A percentile compares a stretch with the other conserved stretches of the same genome.
phyloP scores from a whole-genome alignment of 2,113 vertebrate genomes.

The Hoplias malabaricus region DNA sequence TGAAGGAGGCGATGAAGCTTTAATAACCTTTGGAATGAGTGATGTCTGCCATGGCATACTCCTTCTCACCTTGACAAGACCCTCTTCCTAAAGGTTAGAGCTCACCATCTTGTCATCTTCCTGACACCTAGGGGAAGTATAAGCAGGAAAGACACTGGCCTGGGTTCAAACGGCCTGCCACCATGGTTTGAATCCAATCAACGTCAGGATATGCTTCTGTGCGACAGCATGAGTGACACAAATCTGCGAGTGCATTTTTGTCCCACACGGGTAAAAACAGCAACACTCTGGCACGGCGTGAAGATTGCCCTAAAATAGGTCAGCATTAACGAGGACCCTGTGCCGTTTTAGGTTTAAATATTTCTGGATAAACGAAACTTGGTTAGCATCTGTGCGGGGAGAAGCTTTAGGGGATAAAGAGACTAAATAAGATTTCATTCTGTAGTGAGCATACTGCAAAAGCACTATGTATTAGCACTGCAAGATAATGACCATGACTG shows the following conservation, averaged over 20 bases:
- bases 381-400: not conserved
- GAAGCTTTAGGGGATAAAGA: not conserved
- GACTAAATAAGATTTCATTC: slow-evolving; percentile 5
- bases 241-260: not conserved
- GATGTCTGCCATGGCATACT: slow-evolving; percentile 28
- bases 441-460: not conserved
- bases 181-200: slow-evolving; percentile 9
- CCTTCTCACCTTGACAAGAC: slow-evolving; percentile 32
- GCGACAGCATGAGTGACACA: slow-evolving; percentile 3
- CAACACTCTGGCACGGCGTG: slow-evolving; percentile 9
- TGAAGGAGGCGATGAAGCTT: slow-evolving; percentile 12
- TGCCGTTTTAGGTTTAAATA: slow-evolving; percentile 42
- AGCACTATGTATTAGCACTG: not conserved
- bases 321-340: slow-evolving; percentile 39
- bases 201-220: not conserved
- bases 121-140: slow-evolving; percentile 13
- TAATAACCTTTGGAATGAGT: slow-evolving; percentile 44
- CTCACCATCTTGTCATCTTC: slow-evolving; percentile 28
- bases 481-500: slow-evolving; percentile 1
- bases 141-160: slow-evolving; percentile 1
- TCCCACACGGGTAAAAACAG: slow-evolving; percentile 22
- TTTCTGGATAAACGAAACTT: slow-evolving; percentile 2
- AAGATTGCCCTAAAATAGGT: slow-evolving; percentile 41
- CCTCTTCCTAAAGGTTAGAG: slow-evolving; percentile 44
- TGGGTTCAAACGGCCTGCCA: slow-evolving; percentile 6